These are phyloP conservation scores for Sceloporus undulatus DNA, from an alignment of 2,113 vertebrate genomes.

Conservation along the genomic window DNA sequence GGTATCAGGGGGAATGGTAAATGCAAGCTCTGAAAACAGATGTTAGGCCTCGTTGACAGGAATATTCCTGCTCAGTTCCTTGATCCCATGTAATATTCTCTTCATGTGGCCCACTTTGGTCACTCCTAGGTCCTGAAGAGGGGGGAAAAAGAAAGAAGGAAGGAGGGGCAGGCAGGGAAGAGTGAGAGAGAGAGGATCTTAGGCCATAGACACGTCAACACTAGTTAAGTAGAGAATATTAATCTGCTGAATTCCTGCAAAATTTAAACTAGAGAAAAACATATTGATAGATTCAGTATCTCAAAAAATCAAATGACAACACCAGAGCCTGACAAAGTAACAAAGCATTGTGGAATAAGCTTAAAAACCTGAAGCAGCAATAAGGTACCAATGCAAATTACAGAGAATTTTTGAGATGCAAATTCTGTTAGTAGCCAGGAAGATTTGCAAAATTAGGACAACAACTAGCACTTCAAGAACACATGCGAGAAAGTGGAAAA, in stretches of 20 bases:
- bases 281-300: not conserved
- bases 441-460: constrained; percentile 11
- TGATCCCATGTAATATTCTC: constrained; percentile 95
- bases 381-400: not conserved
- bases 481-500: not conserved
- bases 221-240: constrained; percentile 1
- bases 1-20: constrained; percentile 65
- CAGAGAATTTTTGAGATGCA: constrained; percentile 8
- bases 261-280: not conserved
- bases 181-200: not conserved
- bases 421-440: constrained; percentile 24
- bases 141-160: constrained; percentile 35
- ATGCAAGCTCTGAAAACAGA: constrained; percentile 76
- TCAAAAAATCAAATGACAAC: constrained; percentile 9
- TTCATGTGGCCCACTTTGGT: constrained; percentile 99
- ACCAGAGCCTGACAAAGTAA: constrained; percentile 10
- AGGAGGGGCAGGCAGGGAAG: too few relatives aligned
- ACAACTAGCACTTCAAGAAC: constrained; percentile 19
- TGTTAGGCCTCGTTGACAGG: constrained; percentile 88
- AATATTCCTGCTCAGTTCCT: constrained; percentile 89
- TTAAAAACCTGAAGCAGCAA: constrained; percentile 4
- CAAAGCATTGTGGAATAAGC: not conserved
- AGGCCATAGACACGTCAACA: not conserved
- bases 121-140: constrained; percentile 92
- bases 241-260: not conserved